A percentile compares a stretch with the other conserved stretches of the same genome.
Conservation (phyloP, 2,113 vertebrate genomes). For the Fulica atra region DNA sequence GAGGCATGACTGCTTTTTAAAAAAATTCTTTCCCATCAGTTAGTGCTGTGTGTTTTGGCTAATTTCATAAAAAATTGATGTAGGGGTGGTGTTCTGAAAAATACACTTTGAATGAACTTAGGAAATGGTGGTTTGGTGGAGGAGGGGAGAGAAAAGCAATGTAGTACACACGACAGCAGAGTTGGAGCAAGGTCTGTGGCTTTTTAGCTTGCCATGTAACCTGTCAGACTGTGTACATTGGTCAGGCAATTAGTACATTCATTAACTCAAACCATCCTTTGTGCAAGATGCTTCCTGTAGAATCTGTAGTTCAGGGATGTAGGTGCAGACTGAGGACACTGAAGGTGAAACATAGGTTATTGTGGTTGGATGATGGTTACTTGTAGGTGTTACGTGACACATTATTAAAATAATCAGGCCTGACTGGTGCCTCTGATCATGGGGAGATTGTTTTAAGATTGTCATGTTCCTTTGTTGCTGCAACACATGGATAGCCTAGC, state of each 20-base stretch:
- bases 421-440: neutral
- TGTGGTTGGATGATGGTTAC: neutral
- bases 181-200: neutral
- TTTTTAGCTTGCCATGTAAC: neutral
- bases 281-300: neutral
- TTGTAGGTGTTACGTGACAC: neutral
- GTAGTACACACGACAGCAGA: fast-evolving
- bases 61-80: neutral
- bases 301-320: fast-evolving
- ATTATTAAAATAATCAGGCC: neutral
- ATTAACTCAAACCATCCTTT: neutral
- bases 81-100: neutral
- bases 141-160: neutral
- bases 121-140: neutral
- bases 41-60: neutral
- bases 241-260: neutral
- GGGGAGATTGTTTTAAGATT: neutral
- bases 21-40: neutral
- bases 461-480: neutral
- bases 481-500: neutral
- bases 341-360: conserved; percentile 15
- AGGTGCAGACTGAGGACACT: neutral
- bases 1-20: neutral
- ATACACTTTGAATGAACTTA: neutral
- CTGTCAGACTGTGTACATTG: neutral